Percentiles rank a stretch among this genome's conserved stretches.
Conservation (phyloP, 2,113 vertebrate species). For the Tangachromis dhanisi region DNA sequence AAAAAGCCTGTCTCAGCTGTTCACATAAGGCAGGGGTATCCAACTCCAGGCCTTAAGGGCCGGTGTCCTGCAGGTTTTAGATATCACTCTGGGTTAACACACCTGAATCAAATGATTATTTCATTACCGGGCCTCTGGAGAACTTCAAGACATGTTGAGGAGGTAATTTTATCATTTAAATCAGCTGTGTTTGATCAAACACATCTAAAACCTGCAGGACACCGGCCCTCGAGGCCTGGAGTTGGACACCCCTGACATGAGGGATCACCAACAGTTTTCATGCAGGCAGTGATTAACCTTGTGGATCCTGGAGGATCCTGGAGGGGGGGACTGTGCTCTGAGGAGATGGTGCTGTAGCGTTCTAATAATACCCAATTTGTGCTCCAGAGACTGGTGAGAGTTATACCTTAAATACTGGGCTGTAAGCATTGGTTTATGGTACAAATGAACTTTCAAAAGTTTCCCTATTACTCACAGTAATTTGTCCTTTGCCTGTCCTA, state of each 20-base stretch:
- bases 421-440: neutral
- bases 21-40: neutral
- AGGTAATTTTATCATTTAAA: neutral
- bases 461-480: rapidly evolving
- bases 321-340: neutral
- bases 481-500: rapidly evolving
- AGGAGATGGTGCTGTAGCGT: neutral
- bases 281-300: neutral
- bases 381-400: neutral
- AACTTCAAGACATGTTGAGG: neutral
- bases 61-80: neutral
- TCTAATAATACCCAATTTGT: neutral
- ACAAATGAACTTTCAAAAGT: neutral
- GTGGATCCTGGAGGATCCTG: neutral
- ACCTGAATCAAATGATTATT: neutral
- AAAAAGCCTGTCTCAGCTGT: neutral
- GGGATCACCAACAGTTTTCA: neutral
- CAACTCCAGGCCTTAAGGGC: neutral
- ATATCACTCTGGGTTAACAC: rapidly evolving
- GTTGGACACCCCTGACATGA: neutral
- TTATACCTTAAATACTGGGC: neutral
- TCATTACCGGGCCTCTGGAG: neutral
- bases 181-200: neutral
- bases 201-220: neutral
- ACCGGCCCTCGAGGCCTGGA: rapidly evolving